Evolutionary conservation across 2,888 invertebrate species (phyloP).

Genomic region (Leptopilina drosophilae): DNA sequence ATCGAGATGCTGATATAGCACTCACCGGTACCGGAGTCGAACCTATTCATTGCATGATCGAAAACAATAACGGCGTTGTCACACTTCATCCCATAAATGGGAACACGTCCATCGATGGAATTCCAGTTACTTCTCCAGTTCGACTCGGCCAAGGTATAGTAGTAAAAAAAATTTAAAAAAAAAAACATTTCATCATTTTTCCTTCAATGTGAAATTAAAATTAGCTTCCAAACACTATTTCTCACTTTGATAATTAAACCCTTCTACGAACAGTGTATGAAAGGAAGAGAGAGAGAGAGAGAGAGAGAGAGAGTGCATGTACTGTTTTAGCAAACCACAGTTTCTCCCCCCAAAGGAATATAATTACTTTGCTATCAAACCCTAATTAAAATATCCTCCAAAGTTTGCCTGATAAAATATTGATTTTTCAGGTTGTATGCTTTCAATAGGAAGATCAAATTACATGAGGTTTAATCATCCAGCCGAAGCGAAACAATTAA

Average conservation of each 20-base stretch:
- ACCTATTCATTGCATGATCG: constrained; percentile 90
- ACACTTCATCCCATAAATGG: constrained; percentile 89
- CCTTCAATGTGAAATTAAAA: constrained; percentile 11
- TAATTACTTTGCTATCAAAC: too few species aligned
- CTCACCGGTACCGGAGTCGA: constrained; percentile 92
- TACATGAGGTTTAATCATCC: constrained; percentile 96
- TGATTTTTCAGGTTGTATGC: constrained; percentile 87
- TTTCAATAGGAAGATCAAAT: constrained; percentile 93
- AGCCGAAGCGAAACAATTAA: constrained; percentile 91
- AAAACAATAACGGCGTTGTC: constrained; percentile 90
- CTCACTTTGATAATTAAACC: too few species aligned
- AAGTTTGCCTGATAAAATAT: not conserved
- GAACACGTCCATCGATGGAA: constrained; percentile 86
- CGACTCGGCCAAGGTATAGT: constrained; percentile 87
- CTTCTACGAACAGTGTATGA: too few species aligned
- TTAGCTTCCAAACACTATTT: too few species aligned
- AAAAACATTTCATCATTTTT: not conserved
- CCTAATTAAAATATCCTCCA: too few species aligned
- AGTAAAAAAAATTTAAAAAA: constrained; percentile 47
- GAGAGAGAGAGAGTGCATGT: too few species aligned
- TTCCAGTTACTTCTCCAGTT: constrained; percentile 84
- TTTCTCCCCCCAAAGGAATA: too few species aligned
- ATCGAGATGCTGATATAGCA: constrained; percentile 88
- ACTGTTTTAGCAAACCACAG: too few species aligned
- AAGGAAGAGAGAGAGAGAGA: too few species aligned